These are phyloP conservation scores for Danio tinwini DNA, from an alignment of 2,797 vertebrate genomes.

Conservation along the genomic window DNA sequence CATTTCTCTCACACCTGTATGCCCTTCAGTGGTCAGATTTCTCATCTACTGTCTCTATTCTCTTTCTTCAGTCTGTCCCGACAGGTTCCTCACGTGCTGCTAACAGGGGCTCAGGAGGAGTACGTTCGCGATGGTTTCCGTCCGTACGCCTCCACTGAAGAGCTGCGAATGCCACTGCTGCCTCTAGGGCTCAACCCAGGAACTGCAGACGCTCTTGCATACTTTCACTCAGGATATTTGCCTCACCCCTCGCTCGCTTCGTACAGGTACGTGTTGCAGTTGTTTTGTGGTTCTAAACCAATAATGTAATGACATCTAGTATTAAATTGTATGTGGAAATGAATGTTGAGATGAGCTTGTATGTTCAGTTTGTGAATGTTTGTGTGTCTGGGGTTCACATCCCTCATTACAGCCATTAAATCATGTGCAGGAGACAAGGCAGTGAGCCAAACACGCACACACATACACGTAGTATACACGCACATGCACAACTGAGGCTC, in stretches of 20 bases:
- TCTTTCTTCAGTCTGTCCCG: constrained; percentile 81
- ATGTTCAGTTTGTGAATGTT: too few species aligned
- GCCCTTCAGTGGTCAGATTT: not conserved
- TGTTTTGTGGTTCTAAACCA: not conserved
- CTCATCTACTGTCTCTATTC: not conserved
- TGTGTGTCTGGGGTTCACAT: too few species aligned
- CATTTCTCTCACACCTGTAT: not conserved
- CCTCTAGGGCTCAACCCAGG: constrained; percentile 87
- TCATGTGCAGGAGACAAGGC: too few species aligned
- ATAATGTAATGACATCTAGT: too few species aligned
- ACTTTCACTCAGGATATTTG: constrained; percentile 90
- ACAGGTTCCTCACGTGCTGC: constrained; percentile 84
- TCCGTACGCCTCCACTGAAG: constrained; percentile 88
- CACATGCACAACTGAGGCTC: too few species aligned
- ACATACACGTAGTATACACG: too few species aligned
- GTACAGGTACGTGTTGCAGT: constrained; percentile 48
- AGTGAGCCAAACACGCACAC: too few species aligned
- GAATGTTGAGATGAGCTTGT: too few species aligned
- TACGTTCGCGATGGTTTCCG: constrained; percentile 88
- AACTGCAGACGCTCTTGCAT: constrained; percentile 78
- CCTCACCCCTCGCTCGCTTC: constrained; percentile 45
- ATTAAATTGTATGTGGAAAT: too few species aligned
- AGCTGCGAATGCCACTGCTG: constrained; percentile 89
- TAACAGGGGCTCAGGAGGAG: constrained; percentile 83
- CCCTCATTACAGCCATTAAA: too few species aligned